These are phyloP conservation scores for Prunella himalayana DNA, from an alignment of 2,113 vertebrate species.

Conservation along the genomic window DNA sequence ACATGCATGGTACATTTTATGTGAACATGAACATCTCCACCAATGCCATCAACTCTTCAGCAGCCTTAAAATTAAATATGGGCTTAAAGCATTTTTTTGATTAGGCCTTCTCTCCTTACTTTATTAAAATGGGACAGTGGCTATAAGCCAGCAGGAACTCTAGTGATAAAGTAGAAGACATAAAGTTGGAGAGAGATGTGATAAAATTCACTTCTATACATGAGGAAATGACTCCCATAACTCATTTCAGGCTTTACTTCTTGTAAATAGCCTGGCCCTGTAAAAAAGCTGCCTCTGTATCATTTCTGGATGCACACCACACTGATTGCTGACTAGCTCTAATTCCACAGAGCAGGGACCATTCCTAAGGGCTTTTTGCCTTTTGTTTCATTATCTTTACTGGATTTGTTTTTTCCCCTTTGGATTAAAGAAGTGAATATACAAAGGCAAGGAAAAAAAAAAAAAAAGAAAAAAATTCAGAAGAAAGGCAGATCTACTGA, in stretches of 20 bases:
- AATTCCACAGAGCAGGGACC: not conserved
- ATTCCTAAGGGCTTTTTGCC: not conserved
- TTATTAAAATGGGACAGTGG: constrained; percentile 55
- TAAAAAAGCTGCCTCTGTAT: not conserved
- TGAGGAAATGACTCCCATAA: constrained; percentile 57
- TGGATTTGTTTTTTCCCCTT: not conserved
- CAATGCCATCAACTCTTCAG: constrained; percentile 1
- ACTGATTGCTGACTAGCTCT: not conserved
- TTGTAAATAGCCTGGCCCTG: constrained; percentile 34
- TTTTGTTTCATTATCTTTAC: not conserved
- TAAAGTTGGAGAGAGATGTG: constrained; percentile 54
- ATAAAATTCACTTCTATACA: constrained; percentile 61
- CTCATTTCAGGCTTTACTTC: constrained; percentile 48
- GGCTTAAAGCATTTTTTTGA: not conserved
- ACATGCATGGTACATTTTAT: not conserved
- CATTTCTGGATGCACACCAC: not conserved
- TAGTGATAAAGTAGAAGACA: constrained; percentile 56
- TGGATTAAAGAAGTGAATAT: not conserved
- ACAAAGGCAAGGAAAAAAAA: not conserved
- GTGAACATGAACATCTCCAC: not conserved
- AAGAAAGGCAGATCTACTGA: not conserved
- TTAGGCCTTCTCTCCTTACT: constrained; percentile 29
- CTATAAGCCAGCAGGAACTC: constrained; percentile 48
- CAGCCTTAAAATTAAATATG: constrained; percentile 37
- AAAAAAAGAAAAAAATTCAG: not conserved